Evolutionary conservation across 2,797 vertebrate species (phyloP).

Genomic region (Galagoides demidoff): DNA sequence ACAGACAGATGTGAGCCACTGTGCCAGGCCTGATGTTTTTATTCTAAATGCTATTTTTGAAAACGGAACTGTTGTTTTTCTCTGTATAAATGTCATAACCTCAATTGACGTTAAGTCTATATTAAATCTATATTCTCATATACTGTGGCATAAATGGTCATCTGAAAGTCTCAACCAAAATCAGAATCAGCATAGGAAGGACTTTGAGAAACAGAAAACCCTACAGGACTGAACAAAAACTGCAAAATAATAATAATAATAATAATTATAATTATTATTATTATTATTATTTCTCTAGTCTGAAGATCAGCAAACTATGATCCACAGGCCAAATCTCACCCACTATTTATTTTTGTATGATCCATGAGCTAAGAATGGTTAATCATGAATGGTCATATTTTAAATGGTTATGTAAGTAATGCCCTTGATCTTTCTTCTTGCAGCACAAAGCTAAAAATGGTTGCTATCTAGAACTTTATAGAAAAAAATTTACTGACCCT

Average conservation of each 20-base stretch:
- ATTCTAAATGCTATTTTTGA: neutral
- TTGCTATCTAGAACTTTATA: neutral
- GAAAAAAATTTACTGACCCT: neutral
- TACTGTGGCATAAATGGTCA: neutral
- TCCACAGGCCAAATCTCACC: neutral
- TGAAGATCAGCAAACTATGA: neutral
- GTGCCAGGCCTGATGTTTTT: neutral
- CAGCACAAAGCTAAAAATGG: neutral
- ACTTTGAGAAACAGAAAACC: constrained; percentile 31
- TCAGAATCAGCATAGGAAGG: constrained; percentile 3
- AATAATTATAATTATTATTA: too few relatives aligned
- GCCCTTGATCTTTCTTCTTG: constrained; percentile 24
- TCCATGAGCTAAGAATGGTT: neutral
- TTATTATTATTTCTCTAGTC: constrained; percentile 17
- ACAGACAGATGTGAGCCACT: too few relatives aligned
- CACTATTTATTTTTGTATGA: neutral
- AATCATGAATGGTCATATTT: neutral
- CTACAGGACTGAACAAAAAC: neutral
- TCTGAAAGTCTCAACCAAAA: constrained; percentile 39
- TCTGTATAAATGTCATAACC: neutral
- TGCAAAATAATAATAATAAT: too few relatives aligned
- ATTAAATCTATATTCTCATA: constrained; percentile 15
- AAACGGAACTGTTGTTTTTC: neutral
- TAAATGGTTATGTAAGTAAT: neutral
- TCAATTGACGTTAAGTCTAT: neutral